phyloP scores from a whole-genome alignment of 2,888 invertebrate genomes.

The Epistrophella euchroma region DNA sequence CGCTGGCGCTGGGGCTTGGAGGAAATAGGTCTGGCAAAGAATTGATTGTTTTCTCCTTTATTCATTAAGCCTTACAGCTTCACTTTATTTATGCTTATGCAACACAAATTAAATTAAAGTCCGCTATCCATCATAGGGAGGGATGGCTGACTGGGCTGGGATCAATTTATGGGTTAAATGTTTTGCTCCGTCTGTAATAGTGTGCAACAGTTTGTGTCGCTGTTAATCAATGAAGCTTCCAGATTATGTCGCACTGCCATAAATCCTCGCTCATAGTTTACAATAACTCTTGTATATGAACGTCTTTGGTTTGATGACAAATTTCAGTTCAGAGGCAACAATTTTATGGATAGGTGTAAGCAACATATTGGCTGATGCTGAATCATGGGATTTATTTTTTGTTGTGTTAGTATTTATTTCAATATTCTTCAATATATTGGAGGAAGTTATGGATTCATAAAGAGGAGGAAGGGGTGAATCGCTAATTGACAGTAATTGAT shows the following conservation, averaged over 20 bases:
- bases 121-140: conserved; percentile 23
- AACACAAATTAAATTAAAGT: conserved; percentile 65
- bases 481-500: conserved; percentile 68
- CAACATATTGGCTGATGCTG: background rate
- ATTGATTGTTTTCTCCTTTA: conserved; percentile 1
- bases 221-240: conserved; percentile 10
- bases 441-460: background rate
- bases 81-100: conserved; percentile 38
- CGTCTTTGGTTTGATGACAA: too few species aligned
- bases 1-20: conserved; percentile 50
- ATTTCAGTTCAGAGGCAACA: background rate
- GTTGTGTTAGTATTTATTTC: background rate
- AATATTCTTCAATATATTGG: background rate
- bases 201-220: conserved; percentile 9
- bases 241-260: conserved; percentile 32
- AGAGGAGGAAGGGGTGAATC: background rate
- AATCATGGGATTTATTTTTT: background rate
- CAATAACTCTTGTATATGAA: too few species aligned
- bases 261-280: conserved; percentile 23
- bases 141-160: conserved; percentile 5
- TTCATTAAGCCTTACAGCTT: background rate
- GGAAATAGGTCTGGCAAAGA: conserved; percentile 1
- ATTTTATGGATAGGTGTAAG: background rate
- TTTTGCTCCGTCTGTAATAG: background rate
- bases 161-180: conserved; percentile 37